phyloP scores from a whole-genome alignment of 1,140 invertebrate species.

The Acromyrmex heyeri region DNA sequence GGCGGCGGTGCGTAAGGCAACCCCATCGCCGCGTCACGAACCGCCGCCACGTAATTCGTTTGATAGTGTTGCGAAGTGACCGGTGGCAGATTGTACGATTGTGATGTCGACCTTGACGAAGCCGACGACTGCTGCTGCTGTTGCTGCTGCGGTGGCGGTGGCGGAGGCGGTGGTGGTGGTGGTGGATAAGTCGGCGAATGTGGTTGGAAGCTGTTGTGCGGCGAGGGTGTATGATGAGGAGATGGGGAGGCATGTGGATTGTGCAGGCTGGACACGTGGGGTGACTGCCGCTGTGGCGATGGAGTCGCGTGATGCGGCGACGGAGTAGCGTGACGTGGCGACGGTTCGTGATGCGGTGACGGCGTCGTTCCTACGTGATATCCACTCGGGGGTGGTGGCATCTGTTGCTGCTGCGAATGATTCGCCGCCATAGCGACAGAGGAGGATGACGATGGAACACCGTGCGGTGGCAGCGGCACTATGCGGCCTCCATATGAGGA shows the following conservation, averaged over 20 bases:
- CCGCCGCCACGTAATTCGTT: conserved; percentile 64
- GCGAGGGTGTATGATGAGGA: conserved; percentile 79
- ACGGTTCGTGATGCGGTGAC: conserved; percentile 72
- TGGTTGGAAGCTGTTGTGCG: conserved; percentile 81
- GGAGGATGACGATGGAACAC: conserved; percentile 69
- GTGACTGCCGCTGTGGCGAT: conserved; percentile 81
- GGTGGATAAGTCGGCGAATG: conserved; percentile 84
- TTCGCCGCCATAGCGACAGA: conserved; percentile 72
- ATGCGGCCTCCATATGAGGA: conserved; percentile 72
- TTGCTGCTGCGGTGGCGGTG: neutral
- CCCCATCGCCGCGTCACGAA: conserved; percentile 60
- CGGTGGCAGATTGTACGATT: conserved; percentile 76
- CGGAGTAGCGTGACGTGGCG: conserved; percentile 71
- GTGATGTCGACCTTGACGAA: conserved; percentile 70
- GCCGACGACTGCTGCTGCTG: neutral
- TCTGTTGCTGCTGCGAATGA: conserved; percentile 69
- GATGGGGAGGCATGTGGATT: conserved; percentile 76
- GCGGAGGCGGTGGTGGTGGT: conserved; percentile 77
- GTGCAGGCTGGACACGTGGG: conserved; percentile 78
- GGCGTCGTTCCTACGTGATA: conserved; percentile 73
- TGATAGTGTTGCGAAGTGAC: conserved; percentile 80
- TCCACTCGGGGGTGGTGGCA: conserved; percentile 75
- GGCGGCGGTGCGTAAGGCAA: conserved; percentile 76
- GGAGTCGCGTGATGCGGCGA: conserved; percentile 73
- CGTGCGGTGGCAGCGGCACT: conserved; percentile 66